A percentile compares a stretch with the other conserved stretches of the same genome.
Evolutionary conservation across 1,140 invertebrate genomes (phyloP).

Genomic region (Lepidotrigona ventralis): DNA sequence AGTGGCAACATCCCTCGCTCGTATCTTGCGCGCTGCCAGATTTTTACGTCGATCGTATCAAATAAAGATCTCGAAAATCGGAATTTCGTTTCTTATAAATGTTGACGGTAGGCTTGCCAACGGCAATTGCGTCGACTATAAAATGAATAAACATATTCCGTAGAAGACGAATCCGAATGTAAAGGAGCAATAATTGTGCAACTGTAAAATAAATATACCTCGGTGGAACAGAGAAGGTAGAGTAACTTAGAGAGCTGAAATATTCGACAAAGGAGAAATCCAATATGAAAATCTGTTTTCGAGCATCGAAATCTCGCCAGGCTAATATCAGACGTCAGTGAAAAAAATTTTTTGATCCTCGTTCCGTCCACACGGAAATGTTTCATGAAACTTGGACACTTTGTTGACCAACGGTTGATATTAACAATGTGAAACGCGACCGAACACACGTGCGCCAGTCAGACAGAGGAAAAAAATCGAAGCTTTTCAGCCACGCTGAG

Average conservation of each 20-base stretch:
- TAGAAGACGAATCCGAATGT: no score
- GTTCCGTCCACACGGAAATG: not conserved
- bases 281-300: not conserved
- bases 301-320: no score
- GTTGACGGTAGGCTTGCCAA: not conserved
- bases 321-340: no score
- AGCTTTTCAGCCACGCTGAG: constrained; percentile 16
- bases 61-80: not conserved
- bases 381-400: not conserved
- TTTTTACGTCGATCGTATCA: constrained; percentile 5
- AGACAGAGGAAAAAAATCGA: constrained; percentile 16
- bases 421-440: constrained; percentile 10
- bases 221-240: no score
- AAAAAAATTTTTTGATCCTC: not conserved
- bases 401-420: constrained; percentile 26
- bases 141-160: no score
- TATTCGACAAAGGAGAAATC: no score
- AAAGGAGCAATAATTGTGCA: no score
- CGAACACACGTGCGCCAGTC: not conserved
- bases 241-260: no score
- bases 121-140: no score
- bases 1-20: not conserved
- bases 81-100: not conserved
- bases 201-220: no score
- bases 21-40: constrained; percentile 1